Evolutionary conservation across 1,140 invertebrate genomes (phyloP).

Genomic region (Nasonia giraulti): DNA sequence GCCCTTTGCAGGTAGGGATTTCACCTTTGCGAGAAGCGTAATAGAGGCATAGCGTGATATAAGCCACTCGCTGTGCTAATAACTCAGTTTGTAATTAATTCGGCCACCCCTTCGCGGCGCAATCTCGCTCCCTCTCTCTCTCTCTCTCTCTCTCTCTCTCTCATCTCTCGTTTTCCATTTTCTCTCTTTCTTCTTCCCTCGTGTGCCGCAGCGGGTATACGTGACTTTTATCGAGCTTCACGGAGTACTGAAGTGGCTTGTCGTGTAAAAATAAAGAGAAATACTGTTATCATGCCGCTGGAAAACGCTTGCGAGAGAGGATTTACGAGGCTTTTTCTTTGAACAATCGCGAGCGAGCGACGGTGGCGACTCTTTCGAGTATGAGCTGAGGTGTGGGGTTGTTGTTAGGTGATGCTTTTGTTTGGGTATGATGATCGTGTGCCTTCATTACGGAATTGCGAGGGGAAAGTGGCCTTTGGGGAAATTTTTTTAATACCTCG

Average conservation of each 20-base stretch:
- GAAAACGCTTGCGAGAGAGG: background rate
- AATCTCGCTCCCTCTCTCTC: slow-evolving; percentile 33
- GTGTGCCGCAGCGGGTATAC: slow-evolving; percentile 27
- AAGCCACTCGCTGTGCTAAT: slow-evolving; percentile 26
- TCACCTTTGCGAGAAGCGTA: slow-evolving; percentile 2
- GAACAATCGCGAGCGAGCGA: no score
- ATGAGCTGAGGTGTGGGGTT: no score
- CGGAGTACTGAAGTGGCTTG: slow-evolving; percentile 34
- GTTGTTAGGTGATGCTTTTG: no score
- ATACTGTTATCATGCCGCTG: slow-evolving; percentile 17
- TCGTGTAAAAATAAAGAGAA: slow-evolving; percentile 39
- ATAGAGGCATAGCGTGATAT: slow-evolving; percentile 39
- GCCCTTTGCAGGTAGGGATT: background rate
- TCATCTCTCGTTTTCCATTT: slow-evolving; percentile 49
- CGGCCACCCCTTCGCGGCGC: slow-evolving; percentile 34
- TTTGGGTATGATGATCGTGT: no score
- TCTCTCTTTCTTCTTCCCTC: slow-evolving; percentile 39
- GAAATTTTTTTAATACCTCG: no score
- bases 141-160: slow-evolving; percentile 46
- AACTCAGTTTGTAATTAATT: slow-evolving; percentile 43
- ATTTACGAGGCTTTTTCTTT: slow-evolving; percentile 22
- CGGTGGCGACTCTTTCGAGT: no score
- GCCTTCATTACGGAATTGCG: no score
- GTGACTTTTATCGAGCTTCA: slow-evolving; percentile 29
- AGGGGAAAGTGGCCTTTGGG: no score